A percentile compares a stretch with the other conserved stretches of the same genome.
phyloP scores from a whole-genome alignment of 2,888 invertebrate species.

The Polydrusus cervinus region DNA sequence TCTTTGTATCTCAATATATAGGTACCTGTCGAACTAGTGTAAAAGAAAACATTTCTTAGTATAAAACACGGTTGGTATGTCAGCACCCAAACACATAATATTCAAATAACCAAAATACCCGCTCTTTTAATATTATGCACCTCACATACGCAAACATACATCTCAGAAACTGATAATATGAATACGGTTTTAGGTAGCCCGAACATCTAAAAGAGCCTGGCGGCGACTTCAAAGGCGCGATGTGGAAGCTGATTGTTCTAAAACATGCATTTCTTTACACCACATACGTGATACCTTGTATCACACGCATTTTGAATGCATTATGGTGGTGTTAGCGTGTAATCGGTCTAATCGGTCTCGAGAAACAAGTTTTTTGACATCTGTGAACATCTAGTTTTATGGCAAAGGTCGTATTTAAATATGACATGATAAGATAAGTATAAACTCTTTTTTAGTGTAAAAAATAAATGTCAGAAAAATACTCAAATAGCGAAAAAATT shows the following conservation, averaged over 20 bases:
- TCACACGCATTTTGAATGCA: conserved; percentile 53
- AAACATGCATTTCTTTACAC: conserved; percentile 63
- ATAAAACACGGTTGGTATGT: too few relatives aligned
- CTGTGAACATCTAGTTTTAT: conserved; percentile 19
- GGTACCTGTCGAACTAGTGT: too few relatives aligned
- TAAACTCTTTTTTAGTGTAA: too few relatives aligned
- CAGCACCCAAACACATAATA: too few relatives aligned
- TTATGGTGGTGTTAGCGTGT: conserved; percentile 41
- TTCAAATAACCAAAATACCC: too few relatives aligned
- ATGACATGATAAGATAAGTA: not conserved
- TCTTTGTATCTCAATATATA: too few relatives aligned
- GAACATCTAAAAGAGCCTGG: conserved; percentile 26
- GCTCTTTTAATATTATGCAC: conserved; percentile 50
- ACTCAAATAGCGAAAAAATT: too few relatives aligned
- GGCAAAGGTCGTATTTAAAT: conserved; percentile 30
- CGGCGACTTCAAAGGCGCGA: conserved; percentile 61
- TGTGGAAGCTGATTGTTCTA: conserved; percentile 61
- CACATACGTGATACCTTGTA: conserved; percentile 63
- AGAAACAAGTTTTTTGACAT: conserved; percentile 7
- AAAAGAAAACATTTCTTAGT: too few relatives aligned
- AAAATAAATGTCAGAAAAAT: too few relatives aligned
- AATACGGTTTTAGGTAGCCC: conserved; percentile 35
- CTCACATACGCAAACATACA: conserved; percentile 56
- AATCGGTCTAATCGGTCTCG: conserved; percentile 44
- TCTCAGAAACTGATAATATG: conserved; percentile 57